Percentiles rank a stretch among this genome's conserved stretches.
Conservation (phyloP, 2,113 vertebrate genomes). For the Falco punctatus region DNA sequence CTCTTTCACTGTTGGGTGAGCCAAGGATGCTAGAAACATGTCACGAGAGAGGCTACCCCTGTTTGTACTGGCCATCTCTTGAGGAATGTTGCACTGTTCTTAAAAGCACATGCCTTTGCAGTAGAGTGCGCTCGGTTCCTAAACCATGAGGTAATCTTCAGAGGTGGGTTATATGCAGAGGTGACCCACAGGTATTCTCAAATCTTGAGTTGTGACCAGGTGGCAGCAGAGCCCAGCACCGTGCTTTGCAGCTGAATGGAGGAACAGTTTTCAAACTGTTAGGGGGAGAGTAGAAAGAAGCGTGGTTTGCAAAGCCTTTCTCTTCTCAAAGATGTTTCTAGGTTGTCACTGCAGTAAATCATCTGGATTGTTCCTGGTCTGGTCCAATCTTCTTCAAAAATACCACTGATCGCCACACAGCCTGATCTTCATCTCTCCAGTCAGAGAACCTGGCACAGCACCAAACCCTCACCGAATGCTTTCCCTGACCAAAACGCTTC, state of each 20-base stretch:
- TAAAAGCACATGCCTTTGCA: background rate
- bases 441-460: background rate
- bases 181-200: background rate
- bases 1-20: background rate
- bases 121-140: background rate
- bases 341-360: background rate
- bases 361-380: background rate
- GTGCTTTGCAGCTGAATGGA: background rate
- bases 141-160: background rate
- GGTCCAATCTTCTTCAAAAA: background rate
- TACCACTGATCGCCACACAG: background rate
- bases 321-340: background rate
- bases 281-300: background rate
- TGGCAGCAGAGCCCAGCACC: background rate
- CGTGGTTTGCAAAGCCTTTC: background rate
- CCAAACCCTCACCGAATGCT: accelerated
- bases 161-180: background rate
- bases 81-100: background rate
- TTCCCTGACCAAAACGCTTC: background rate
- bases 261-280: background rate
- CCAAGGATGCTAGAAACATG: background rate
- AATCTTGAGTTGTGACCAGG: background rate
- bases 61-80: background rate
- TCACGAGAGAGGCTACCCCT: background rate
- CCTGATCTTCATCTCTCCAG: background rate